These are phyloP conservation scores for Planiliza haematocheilus DNA, from an alignment of 2,113 vertebrate genomes.

Conservation along the genomic window DNA sequence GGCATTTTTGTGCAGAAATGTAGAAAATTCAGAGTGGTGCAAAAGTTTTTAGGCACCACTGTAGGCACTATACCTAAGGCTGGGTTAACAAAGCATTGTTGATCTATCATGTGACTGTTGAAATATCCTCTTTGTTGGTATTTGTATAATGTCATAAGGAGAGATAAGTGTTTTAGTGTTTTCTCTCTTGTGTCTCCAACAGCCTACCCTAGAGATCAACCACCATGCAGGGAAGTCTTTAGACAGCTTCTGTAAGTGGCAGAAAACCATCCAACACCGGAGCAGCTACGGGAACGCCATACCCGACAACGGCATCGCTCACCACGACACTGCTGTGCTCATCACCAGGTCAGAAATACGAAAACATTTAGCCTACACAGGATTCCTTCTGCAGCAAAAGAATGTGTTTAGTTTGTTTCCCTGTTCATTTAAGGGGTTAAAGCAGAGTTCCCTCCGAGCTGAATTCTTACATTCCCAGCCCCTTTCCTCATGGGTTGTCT, in stretches of 20 bases:
- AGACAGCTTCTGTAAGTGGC: slow-evolving; percentile 99
- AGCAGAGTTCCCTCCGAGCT: slow-evolving; percentile 34
- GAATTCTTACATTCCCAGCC: slow-evolving; percentile 47
- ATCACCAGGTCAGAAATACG: slow-evolving; percentile 90
- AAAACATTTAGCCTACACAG: background rate
- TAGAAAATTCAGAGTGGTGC: too few relatives aligned
- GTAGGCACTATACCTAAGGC: slow-evolving; percentile 7
- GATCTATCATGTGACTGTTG: slow-evolving; percentile 5
- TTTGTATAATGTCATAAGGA: too few relatives aligned
- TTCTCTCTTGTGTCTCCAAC: slow-evolving; percentile 39
- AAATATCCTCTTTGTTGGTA: slow-evolving; percentile 6
- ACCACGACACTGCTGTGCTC: slow-evolving; percentile 96
- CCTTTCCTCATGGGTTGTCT: slow-evolving; percentile 36
- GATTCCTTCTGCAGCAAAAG: background rate
- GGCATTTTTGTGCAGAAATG: too few relatives aligned
- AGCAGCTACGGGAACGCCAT: slow-evolving; percentile 95
- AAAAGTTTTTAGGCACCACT: too few relatives aligned
- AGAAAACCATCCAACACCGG: slow-evolving; percentile 95
- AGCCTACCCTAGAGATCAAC: slow-evolving; percentile 97
- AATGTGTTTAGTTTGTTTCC: background rate
- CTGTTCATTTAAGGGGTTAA: slow-evolving; percentile 28
- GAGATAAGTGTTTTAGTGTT: too few relatives aligned
- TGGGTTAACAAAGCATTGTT: slow-evolving; percentile 23
- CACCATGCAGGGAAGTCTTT: slow-evolving; percentile 97
- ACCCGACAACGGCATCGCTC: slow-evolving; percentile 95